phyloP scores from a whole-genome alignment of 2,888 invertebrate species.

The Stenodera caucasica region DNA sequence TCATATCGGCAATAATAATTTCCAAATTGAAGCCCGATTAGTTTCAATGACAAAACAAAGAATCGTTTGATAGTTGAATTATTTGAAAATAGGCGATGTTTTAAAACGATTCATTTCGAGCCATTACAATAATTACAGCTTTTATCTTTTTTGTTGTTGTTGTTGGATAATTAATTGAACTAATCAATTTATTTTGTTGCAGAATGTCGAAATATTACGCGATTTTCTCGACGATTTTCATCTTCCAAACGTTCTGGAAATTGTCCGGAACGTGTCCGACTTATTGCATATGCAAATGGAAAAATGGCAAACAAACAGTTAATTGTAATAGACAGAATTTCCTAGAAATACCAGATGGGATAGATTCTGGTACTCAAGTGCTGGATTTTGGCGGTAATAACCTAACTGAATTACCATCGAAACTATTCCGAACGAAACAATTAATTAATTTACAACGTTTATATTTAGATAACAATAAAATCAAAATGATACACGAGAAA shows the following conservation, averaged over 20 bases:
- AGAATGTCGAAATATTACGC: constrained; percentile 22
- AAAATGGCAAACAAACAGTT: constrained; percentile 87
- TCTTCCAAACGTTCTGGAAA: constrained; percentile 9
- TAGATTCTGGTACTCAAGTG: constrained; percentile 85
- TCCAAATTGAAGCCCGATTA: neutral
- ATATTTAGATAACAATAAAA: constrained; percentile 75
- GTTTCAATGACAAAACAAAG: no score
- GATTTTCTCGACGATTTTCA: constrained; percentile 1
- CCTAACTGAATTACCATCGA: constrained; percentile 73
- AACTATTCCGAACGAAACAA: constrained; percentile 77
- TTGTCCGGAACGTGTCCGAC: constrained; percentile 67
- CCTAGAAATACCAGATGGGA: constrained; percentile 73
- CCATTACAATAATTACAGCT: neutral
- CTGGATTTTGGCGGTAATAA: constrained; percentile 83
- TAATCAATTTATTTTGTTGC: neutral
- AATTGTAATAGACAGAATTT: constrained; percentile 81
- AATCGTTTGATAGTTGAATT: no score
- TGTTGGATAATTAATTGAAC: neutral
- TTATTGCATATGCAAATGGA: constrained; percentile 88
- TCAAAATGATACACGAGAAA: constrained; percentile 76
- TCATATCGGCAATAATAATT: neutral
- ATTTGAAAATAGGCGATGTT: neutral
- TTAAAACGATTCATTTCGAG: neutral
- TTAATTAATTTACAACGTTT: constrained; percentile 86
- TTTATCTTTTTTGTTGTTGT: constrained; percentile 4